phyloP scores from a whole-genome alignment of 2,888 invertebrate species.

The Frankliniella intonsa region DNA sequence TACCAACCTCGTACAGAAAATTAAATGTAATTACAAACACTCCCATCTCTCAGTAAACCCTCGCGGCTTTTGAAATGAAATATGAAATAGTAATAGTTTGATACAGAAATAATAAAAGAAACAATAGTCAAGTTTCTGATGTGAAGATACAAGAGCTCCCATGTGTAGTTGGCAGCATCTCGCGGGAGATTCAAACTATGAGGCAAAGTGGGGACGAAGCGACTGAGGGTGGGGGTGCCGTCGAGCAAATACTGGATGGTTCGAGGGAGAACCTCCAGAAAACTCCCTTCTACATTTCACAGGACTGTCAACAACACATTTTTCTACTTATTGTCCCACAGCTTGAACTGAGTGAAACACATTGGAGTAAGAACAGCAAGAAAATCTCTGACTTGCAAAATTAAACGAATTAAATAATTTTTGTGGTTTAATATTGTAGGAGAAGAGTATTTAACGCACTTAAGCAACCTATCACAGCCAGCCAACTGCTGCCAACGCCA shows the following conservation, averaged over 20 bases:
- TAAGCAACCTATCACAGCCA: too few species aligned
- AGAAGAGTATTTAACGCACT: neutral
- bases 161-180: neutral
- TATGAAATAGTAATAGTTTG: too few species aligned
- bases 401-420: neutral
- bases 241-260: neutral
- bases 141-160: too few species aligned
- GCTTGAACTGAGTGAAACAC: too few species aligned
- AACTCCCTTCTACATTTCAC: too few species aligned
- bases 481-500: too few species aligned
- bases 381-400: neutral
- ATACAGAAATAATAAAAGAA: too few species aligned
- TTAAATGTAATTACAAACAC: neutral
- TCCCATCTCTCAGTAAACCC: too few species aligned
- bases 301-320: too few species aligned
- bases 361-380: too few species aligned
- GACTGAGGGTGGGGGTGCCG: neutral
- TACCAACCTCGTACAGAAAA: neutral
- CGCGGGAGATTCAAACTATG: neutral
- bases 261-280: neutral
- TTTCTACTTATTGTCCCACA: too few species aligned
- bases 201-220: neutral
- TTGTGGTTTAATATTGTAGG: neutral
- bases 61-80: too few species aligned
- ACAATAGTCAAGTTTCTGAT: neutral